Base-by-base conservation (phyloP, 1,140 invertebrate species). In the Tyrophagus putrescentiae region DNA sequence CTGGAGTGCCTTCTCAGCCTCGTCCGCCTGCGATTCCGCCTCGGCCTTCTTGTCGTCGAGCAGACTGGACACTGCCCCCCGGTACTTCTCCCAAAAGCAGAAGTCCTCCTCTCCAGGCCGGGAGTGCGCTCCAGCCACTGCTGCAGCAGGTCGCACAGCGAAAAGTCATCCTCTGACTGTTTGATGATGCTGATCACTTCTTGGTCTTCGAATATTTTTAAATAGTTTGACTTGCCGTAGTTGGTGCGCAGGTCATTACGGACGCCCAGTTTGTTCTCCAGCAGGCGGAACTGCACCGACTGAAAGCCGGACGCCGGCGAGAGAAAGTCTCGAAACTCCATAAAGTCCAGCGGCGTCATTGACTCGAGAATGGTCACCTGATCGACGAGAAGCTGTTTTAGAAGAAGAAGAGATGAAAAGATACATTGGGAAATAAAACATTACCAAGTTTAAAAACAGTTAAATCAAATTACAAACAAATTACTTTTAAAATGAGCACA, bases 321-420 rank as follows among this genome's bases (percentile, higher is more conserved):
- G 3, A 98, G 73, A 70, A 90, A 92, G 61, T 67, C 72, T 39
- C 92, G 77, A 72, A 97, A 97, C 63, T 94, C 91, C 82, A 97
- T 90, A 68, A 97, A 98, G 75, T 97, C 93, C 50, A 94, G 72
- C 0, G 93, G 91, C 0, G 89, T 93, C 93, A 98, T 98, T 0
- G 92, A 97, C 72, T 98, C 95, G 57, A 99, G 72, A 66, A 99
- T 95, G 68, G 85, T 83, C 7, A 98, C 90, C 78, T 98, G 94
- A 70, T 98, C 94, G 23, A 92, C 89, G 25, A 97, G 73, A 0
- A 97, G 72, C 89, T 96, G 71, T 18, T 69, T 67, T 53, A 50
- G 62, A 39, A 21, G 28, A 21, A 1, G 18, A 27, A 59, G 28
- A 56, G 28, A 28, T 16, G 28, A 63, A 63, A 32, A 50, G 21